Percentiles rank a stretch among this genome's conserved stretches.
These are phyloP conservation scores for Ceyx cyanopectus DNA, from an alignment of 2,113 vertebrate species.

Conservation along the genomic window DNA sequence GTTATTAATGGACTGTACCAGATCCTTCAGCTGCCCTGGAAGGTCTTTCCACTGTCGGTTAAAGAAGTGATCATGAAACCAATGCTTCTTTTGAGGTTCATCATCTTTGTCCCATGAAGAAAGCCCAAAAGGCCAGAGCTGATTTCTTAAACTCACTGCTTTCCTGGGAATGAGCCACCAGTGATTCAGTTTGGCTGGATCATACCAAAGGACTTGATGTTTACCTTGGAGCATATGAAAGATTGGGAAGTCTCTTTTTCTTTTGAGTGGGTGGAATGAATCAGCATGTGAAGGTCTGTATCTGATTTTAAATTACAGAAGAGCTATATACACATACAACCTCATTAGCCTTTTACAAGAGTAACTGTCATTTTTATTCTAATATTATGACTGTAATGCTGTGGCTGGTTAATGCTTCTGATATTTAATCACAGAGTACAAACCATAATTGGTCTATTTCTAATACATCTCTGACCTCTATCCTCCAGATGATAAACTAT, in stretches of 20 bases:
- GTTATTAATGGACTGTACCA: not conserved
- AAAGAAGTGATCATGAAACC: not conserved
- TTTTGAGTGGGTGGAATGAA: conserved; percentile 8
- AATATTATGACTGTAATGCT: conserved; percentile 32
- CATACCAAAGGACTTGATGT: not conserved
- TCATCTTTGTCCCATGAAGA: not conserved
- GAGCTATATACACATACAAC: not conserved
- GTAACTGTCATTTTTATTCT: conserved; percentile 60
- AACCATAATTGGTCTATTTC: conserved; percentile 35
- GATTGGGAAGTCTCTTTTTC: not conserved
- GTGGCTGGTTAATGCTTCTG: conserved; percentile 35
- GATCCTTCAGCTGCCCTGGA: not conserved
- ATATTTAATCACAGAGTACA: conserved; percentile 57
- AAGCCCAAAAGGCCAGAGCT: not conserved
- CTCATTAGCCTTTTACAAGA: conserved; percentile 61
- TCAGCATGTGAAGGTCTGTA: not conserved
- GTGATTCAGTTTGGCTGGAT: not conserved
- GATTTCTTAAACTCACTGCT: not conserved
- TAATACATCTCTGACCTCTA: not conserved
- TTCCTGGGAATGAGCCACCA: not conserved
- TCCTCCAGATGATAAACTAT: not conserved
- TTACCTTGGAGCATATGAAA: not conserved
- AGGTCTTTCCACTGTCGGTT: not conserved
- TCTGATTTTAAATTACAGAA: not conserved
- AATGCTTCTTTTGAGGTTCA: not conserved